phyloP scores from a whole-genome alignment of 1,140 invertebrate species.

The Spodoptera frugiperda region DNA sequence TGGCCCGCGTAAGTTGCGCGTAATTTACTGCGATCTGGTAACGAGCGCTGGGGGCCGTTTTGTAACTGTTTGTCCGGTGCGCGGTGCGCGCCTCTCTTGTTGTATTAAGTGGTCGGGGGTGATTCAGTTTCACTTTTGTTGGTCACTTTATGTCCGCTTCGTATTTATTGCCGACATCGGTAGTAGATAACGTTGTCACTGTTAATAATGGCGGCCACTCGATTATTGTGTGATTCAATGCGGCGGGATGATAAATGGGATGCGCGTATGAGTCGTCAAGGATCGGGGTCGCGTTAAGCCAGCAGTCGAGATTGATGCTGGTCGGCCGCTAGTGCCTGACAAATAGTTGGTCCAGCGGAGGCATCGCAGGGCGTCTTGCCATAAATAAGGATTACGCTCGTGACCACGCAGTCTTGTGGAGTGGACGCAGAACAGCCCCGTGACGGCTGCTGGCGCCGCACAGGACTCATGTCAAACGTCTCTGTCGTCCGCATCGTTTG shows the following conservation, averaged over 20 bases:
- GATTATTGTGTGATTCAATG: constrained; percentile 43
- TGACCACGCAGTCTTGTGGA: constrained; percentile 80
- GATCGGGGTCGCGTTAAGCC: constrained; percentile 64
- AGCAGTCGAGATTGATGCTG: constrained; percentile 77
- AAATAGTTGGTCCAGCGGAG: constrained; percentile 80
- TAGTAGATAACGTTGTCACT: constrained; percentile 64
- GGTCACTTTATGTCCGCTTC: constrained; percentile 71
- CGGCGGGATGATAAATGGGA: constrained; percentile 53
- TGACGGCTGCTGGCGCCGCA: constrained; percentile 64
- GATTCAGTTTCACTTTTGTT: constrained; percentile 80
- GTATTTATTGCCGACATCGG: constrained; percentile 66
- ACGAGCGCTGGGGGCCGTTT: constrained; percentile 64
- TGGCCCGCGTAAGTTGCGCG: constrained; percentile 73
- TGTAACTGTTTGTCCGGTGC: constrained; percentile 64
- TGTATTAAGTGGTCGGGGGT: constrained; percentile 64
- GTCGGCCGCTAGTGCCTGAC: constrained; percentile 69
- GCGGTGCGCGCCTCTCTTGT: constrained; percentile 62
- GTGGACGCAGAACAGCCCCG: constrained; percentile 69
- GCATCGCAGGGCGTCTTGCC: constrained; percentile 80
- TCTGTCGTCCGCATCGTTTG: constrained; percentile 58
- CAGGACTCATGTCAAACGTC: constrained; percentile 65
- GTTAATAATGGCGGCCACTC: constrained; percentile 54
- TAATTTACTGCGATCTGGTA: constrained; percentile 77
- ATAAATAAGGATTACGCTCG: constrained; percentile 82
- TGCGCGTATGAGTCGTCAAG: constrained; percentile 49